Conservation (phyloP, 1,140 invertebrate species). For the Hetaerina americana region DNA sequence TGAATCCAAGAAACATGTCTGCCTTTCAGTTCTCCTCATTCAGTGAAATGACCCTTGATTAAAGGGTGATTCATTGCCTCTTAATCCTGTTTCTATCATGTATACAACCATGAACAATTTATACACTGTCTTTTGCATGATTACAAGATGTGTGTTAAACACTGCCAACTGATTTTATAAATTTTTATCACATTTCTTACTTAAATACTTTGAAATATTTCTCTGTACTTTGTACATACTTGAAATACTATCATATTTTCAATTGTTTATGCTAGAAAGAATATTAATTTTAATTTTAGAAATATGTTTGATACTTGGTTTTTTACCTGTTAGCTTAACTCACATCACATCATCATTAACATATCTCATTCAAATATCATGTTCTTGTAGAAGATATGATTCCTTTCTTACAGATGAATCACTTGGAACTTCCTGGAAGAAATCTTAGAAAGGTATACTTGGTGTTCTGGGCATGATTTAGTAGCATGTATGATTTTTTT, state of each 20-base stretch:
- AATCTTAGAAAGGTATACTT: constrained; percentile 24
- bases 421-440: constrained; percentile 25
- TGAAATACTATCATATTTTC: background rate
- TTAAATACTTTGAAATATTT: background rate
- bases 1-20: too few species aligned
- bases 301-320: too few species aligned
- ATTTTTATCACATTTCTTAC: background rate
- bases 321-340: too few species aligned
- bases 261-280: background rate
- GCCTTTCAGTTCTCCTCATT: too few species aligned
- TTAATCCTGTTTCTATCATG: too few species aligned
- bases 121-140: background rate
- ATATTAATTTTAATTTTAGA: background rate
- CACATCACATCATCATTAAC: background rate
- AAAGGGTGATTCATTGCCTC: too few species aligned
- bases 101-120: too few species aligned
- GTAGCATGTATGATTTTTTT: background rate
- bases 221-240: background rate
- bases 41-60: too few species aligned
- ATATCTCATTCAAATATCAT: background rate
- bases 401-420: constrained; percentile 22
- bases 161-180: too few species aligned
- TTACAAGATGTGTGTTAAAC: background rate
- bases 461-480: constrained; percentile 3
- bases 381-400: constrained; percentile 6